Percentiles rank a stretch among this genome's conserved stretches.
Evolutionary conservation across 2,797 vertebrate species (phyloP).

Genomic region (Poeciliopsis presidionis): DNA sequence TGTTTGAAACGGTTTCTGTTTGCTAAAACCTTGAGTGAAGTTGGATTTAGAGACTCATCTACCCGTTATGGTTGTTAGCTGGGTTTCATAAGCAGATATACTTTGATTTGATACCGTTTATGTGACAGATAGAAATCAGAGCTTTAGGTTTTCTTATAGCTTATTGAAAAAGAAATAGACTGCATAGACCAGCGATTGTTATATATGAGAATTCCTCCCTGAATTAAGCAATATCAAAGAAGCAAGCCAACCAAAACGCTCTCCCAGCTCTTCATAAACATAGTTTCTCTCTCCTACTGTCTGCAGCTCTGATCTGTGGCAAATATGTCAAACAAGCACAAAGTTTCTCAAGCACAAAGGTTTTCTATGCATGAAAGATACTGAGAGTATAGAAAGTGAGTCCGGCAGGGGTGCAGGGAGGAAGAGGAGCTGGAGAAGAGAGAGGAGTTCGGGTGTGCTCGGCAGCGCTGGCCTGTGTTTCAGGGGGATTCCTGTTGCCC

Average conservation of each 20-base stretch:
- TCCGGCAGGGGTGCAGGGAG: constrained; percentile 63
- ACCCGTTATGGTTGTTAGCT: constrained; percentile 66
- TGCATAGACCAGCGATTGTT: constrained; percentile 76
- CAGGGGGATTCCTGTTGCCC: constrained; percentile 71
- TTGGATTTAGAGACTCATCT: constrained; percentile 41
- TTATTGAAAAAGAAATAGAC: constrained; percentile 77
- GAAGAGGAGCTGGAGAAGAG: constrained; percentile 45
- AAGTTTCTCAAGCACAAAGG: too few relatives aligned
- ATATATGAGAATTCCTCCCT: constrained; percentile 64
- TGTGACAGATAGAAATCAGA: constrained; percentile 43
- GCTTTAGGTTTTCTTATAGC: constrained; percentile 70
- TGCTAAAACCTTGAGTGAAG: constrained; percentile 30
- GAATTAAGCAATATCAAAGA: constrained; percentile 54
- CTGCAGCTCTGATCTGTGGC: constrained; percentile 23
- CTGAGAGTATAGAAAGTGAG: constrained; percentile 23
- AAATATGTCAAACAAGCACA: constrained; percentile 22
- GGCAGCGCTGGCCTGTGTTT: constrained; percentile 51
- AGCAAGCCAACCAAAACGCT: constrained; percentile 34
- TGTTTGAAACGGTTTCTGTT: constrained; percentile 44
- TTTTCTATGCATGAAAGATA: neutral
- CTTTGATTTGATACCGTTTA: constrained; percentile 38
- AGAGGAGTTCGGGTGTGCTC: constrained; percentile 44
- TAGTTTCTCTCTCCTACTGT: constrained; percentile 20
- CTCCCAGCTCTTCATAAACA: constrained; percentile 13
- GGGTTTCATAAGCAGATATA: constrained; percentile 58